Base-by-base conservation (phyloP, 2,888 invertebrate species). In the Syrphus vitripennis region DNA sequence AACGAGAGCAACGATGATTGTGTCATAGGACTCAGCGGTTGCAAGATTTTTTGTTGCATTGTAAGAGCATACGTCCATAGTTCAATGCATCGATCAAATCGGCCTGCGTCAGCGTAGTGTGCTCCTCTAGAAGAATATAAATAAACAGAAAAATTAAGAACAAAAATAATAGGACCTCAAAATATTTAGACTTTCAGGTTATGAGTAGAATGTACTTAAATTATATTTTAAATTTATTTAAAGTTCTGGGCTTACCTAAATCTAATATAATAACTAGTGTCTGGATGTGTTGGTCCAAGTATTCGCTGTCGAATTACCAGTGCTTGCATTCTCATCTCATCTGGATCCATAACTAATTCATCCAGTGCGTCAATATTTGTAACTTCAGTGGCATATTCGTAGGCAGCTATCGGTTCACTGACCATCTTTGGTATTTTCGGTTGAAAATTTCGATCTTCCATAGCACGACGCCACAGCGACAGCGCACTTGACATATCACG, bases 1-100 rank as follows among this genome's bases (percentile, higher is more conserved):
- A 99, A 99, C 89, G 98, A 97, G 91, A 98, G 95, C 86, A 99
- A 94, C 87, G 97, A 97, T 91, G 97, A 97, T 92, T 98, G 98
- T 12, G 98, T 98, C 95, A 98, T 97, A 29, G 97, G 97, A 91
- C 97, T 97, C 67, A 99, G 94, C 21, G 98, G 97, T 89, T 98
- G 97, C 88, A 98, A 94, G 93, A 98, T 97, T 87, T 95, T 95
- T 91, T 98, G 97, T 92, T 98, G 98, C 97, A 98, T 98, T 91
- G 98, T 98, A 42, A 99, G 94, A 31, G 98, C 98, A 93, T 99
- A 98, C 93, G 97, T 97, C 99, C 99, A 99, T 87, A 99, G 94
- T 90, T 97, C 96, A 88, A 98, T 97, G 93, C 98, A 99, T 88
- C 97, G 95, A 89, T 95, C 95, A 93, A 98, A 98, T 90, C 98